phyloP scores from a whole-genome alignment of 2,888 invertebrate genomes.

The Dolichomitus sp. region DNA sequence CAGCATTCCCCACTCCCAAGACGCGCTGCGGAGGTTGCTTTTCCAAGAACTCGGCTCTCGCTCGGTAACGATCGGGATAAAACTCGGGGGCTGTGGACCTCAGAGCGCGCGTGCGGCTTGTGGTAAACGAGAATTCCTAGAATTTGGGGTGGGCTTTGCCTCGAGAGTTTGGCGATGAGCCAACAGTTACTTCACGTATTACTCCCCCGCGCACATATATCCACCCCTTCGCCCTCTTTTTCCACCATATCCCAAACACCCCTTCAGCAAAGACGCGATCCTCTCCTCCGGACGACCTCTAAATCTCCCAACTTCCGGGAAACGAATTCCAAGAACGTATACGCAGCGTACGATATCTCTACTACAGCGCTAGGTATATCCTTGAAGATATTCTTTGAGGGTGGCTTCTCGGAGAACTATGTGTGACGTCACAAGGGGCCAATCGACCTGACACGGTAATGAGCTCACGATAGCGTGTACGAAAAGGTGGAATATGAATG shows the following conservation, averaged over 20 bases:
- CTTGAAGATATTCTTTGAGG: constrained; percentile 7
- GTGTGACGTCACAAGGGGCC: constrained; percentile 55
- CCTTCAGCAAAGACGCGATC: not conserved
- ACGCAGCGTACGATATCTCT: constrained; percentile 24
- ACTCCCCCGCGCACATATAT: constrained; percentile 20
- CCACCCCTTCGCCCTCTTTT: constrained; percentile 24
- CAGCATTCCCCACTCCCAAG: not conserved
- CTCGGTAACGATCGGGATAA: constrained; percentile 63
- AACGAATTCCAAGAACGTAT: constrained; percentile 49
- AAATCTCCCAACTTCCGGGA: constrained; percentile 53
- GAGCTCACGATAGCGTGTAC: constrained; percentile 14
- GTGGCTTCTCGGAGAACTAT: constrained; percentile 23
- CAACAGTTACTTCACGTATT: constrained; percentile 58
- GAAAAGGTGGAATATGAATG: constrained; percentile 27
- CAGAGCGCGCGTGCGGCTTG: constrained; percentile 25
- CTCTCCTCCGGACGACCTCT: constrained; percentile 40
- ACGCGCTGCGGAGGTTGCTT: constrained; percentile 44
- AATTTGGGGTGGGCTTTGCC: constrained; percentile 52
- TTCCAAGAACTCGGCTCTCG: constrained; percentile 58
- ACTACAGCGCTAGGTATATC: not conserved
- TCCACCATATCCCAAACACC: constrained; percentile 30
- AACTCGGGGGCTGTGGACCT: constrained; percentile 39
- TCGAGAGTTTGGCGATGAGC: constrained; percentile 52
- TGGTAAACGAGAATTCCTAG: constrained; percentile 47
- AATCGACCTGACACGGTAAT: constrained; percentile 50